Percentiles rank a stretch among this genome's conserved stretches.
phyloP scores from a whole-genome alignment of 2,888 invertebrate genomes.

The Xanthia togata region DNA sequence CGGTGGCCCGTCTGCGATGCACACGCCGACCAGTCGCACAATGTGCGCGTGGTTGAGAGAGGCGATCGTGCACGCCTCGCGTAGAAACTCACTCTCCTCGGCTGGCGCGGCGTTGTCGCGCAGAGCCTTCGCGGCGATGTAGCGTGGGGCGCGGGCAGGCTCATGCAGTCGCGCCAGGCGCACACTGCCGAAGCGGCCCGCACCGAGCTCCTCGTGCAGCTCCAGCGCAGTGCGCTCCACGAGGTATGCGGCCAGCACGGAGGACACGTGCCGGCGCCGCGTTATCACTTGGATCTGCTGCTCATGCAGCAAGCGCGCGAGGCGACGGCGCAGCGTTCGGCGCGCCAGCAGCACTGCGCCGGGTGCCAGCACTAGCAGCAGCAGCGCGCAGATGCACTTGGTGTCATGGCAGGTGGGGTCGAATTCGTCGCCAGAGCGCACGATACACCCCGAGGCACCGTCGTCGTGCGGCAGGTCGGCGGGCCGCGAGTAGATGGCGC shows the following conservation, averaged over 20 bases:
- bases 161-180: constrained; percentile 72
- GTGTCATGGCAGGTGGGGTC: constrained; percentile 92
- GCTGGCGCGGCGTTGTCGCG: constrained; percentile 94
- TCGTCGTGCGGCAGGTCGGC: constrained; percentile 47
- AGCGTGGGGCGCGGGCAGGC: constrained; percentile 79
- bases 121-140: constrained; percentile 96
- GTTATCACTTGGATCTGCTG: constrained; percentile 67
- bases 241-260: constrained; percentile 64
- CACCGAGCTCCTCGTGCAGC: constrained; percentile 75
- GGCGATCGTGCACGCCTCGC: constrained; percentile 97
- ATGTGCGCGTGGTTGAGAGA: constrained; percentile 96
- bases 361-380: constrained; percentile 84
- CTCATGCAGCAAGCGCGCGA: constrained; percentile 59
- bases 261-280: constrained; percentile 63
- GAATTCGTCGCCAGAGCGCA: constrained; percentile 75
- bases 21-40: constrained; percentile 94
- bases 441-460: constrained; percentile 51
- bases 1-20: constrained; percentile 94
- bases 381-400: constrained; percentile 64
- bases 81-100: constrained; percentile 93
- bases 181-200: constrained; percentile 80
- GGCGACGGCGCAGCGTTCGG: constrained; percentile 61
- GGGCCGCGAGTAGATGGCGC: constrained; percentile 15
- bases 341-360: constrained; percentile 46
- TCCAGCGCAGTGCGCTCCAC: constrained; percentile 70